Conservation (phyloP, 2,888 invertebrate genomes). For the Strigamia crassipes region DNA sequence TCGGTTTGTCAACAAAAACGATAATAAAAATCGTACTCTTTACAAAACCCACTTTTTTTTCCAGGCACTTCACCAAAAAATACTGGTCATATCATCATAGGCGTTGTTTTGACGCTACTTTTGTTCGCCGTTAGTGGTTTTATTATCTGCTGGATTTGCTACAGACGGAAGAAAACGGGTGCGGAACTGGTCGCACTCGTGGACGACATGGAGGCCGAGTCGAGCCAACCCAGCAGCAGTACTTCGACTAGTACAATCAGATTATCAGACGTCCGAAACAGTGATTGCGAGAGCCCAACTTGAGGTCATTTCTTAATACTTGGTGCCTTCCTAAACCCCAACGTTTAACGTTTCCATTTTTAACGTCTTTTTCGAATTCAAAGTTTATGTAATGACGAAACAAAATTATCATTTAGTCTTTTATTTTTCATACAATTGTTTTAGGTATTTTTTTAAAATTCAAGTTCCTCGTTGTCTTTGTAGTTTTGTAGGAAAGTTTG, state of each 20-base stretch:
- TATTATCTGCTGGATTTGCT: neutral
- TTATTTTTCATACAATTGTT: neutral
- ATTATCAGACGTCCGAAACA: constrained; percentile 8
- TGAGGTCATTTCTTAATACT: neutral
- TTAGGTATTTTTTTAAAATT: neutral
- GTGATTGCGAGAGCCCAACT: neutral
- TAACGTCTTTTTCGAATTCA: neutral
- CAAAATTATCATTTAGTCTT: neutral
- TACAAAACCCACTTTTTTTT: neutral
- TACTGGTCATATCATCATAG: neutral
- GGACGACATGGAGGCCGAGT: constrained; percentile 11
- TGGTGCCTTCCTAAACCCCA: neutral
- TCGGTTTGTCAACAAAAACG: neutral
- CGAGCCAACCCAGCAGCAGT: neutral
- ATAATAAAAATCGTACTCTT: neutral
- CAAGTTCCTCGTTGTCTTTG: constrained; percentile 15
- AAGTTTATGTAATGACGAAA: neutral
- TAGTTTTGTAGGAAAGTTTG: constrained; percentile 26
- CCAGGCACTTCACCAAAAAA: neutral
- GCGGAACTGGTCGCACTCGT: constrained; percentile 6
- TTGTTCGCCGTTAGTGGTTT: constrained; percentile 1
- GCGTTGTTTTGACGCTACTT: neutral
- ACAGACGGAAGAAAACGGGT: neutral
- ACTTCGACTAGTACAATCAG: constrained; percentile 24
- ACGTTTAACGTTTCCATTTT: neutral